Evolutionary conservation across 1,140 invertebrate genomes (phyloP).

Genomic region (Hyphantria cunea): DNA sequence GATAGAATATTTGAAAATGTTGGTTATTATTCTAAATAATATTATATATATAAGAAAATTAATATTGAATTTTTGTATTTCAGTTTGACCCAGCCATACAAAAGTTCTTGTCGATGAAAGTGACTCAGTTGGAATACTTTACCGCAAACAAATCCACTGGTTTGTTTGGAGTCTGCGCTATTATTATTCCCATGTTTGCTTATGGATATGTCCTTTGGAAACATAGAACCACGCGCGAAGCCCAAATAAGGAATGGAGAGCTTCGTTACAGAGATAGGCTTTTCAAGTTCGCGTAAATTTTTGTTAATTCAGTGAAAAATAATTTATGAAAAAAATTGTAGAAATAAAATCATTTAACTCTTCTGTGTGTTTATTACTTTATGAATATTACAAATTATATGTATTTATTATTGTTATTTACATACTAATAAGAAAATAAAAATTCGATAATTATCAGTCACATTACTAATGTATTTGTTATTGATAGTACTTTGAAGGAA

Average conservation of each 20-base stretch:
- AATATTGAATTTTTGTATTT: conserved; percentile 68
- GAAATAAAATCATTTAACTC: conserved; percentile 32
- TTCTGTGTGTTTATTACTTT: conserved; percentile 6
- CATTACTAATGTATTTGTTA: background rate
- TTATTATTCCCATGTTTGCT: conserved; percentile 83
- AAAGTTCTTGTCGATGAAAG: conserved; percentile 86
- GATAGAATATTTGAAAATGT: background rate
- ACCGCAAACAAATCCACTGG: conserved; percentile 84
- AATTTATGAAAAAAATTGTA: conserved; percentile 21
- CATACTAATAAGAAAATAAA: too few relatives aligned
- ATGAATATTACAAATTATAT: background rate
- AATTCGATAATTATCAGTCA: too few relatives aligned
- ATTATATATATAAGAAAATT: background rate
- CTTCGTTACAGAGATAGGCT: conserved; percentile 87
- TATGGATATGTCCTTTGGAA: conserved; percentile 81
- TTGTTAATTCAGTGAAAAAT: conserved; percentile 16
- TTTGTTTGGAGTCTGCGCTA: conserved; percentile 76
- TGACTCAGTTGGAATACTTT: conserved; percentile 85
- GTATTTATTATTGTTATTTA: too few relatives aligned
- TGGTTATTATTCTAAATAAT: background rate
- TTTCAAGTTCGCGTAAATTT: conserved; percentile 50
- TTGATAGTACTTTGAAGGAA: background rate
- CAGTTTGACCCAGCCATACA: conserved; percentile 90
- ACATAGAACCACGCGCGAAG: conserved; percentile 82
- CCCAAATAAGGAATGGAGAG: conserved; percentile 85